Percentiles rank a stretch among this genome's conserved stretches.
Evolutionary conservation across 37 sponge, comb jelly and placozoan genomes (phyloP).

Genomic region (Axinella damicornis): DNA sequence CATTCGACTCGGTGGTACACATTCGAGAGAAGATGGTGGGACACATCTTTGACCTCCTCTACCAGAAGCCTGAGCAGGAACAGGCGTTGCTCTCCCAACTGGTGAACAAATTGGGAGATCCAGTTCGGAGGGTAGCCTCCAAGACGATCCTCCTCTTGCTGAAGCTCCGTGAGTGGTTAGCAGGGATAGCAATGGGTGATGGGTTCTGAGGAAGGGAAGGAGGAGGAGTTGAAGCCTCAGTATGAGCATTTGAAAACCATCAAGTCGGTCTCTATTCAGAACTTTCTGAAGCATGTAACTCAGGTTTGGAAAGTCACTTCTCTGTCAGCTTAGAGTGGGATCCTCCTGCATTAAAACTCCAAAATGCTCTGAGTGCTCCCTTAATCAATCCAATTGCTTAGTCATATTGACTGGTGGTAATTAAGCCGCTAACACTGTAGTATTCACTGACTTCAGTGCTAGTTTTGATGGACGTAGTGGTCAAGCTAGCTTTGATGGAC

Average conservation of each 20-base stretch:
- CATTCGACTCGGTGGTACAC: conserved; percentile 70
- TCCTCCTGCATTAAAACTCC: no score
- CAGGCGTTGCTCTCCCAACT: conserved; percentile 83
- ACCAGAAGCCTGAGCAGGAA: conserved; percentile 91
- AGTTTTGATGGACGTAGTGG: no score
- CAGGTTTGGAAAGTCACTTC: no score
- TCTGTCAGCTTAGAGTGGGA: no score
- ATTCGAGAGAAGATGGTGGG: conserved; percentile 81
- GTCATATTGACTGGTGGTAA: no score
- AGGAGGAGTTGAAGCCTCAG: neutral
- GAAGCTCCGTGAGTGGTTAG: conserved; percentile 77
- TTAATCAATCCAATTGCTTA: no score
- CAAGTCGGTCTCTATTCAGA: neutral
- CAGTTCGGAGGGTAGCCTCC: conserved; percentile 89
- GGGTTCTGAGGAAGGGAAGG: neutral
- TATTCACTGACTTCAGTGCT: no score
- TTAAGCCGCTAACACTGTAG: no score
- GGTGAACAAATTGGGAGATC: conserved; percentile 98
- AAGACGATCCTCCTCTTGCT: conserved; percentile 81
- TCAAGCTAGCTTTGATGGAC: no score
- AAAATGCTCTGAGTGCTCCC: no score
- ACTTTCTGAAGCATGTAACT: no score
- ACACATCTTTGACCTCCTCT: conserved; percentile 85
- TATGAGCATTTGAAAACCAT: neutral
- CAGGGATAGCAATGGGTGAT: no score